Evolutionary conservation across 2,113 vertebrate genomes (phyloP), one percentile per base, ranked within the genome.

Genomic region (Rhynchopsitta pachyrhyncha): DNA sequence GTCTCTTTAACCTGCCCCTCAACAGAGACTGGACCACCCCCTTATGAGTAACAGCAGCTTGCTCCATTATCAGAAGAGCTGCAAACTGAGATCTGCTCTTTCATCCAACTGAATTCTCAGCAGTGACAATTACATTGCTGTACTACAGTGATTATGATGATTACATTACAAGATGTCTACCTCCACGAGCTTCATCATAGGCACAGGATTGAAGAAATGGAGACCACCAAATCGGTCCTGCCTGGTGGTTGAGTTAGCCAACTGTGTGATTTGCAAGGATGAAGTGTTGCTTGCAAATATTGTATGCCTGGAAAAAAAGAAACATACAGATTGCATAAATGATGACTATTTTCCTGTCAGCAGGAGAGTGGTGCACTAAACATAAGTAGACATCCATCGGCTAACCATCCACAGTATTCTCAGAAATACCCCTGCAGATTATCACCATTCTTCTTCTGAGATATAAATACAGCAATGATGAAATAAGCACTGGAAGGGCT

Each of bases 251-350:
- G 98, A 97, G 31, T 99, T 99, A 82, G 99, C 99, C 66, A 99
- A 97, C 95, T 98, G 97, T 0, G 98, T 97, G 94, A 99, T 99
- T 49, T 98, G 98, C 97, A 99, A 88, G 29, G 99, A 99, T 6
- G 99, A 99, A 2, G 99, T 99, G 98, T 99, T 99, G 98, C 99
- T 99, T 70, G 98, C 98, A 97, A 99, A 99, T 97, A 99, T 98
- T 4, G 99, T 99, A 73, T 98, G 98, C 95, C 99, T 99, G 96
- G 41, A 47, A 80, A 91, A 91, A 70, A 95, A 77, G 75, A 69
- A 41, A 90, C n/a, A 91, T 0, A 73, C 0, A 20, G 17, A 18
- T 23, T 41, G 11, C 22, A 17, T 44, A 47, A 84, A 57, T 25
- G 24, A 90, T 35, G 68, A 57, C 15, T 70, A 4, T 33, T n/a